Base-by-base conservation (phyloP, 2,888 invertebrate species). In the Aspidapion aeneum region DNA sequence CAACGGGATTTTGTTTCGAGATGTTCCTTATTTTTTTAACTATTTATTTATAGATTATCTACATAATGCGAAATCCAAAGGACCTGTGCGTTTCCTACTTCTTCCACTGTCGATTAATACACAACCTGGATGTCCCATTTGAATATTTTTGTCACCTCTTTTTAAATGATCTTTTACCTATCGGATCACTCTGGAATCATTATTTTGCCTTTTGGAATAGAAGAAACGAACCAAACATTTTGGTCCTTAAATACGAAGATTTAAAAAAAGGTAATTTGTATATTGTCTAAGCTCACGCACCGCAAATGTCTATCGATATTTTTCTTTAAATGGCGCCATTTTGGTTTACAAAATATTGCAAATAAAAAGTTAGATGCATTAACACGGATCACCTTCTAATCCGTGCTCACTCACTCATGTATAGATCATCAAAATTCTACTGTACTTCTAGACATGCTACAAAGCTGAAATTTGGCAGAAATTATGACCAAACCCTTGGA, bases 11-110 rank as follows among this genome's bases (percentile, higher is more conserved):
- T n/a, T n/a, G n/a, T n/a, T n/a, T n/a, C n/a, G n/a, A n/a, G n/a
- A n/a, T n/a, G n/a, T n/a, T n/a, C n/a, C n/a, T n/a, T n/a, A n/a
- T n/a, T n/a, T n/a, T n/a, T n/a, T n/a, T n/a, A 35, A 35, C 35
- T 35, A 35, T 7, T 12, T 60, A 21, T 78, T 77, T 65, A 79
- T 77, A 78, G 85, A 86, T 90, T 2, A 81, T 91, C 18, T 90
- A 90, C 72, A 86, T 90, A 0, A 84, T 85, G 0, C 82, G 91
- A 69, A 89, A 91, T 73, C 86, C 90, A 0, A 87, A 90, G 69
- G 91, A 91, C 73, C 86, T 87, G 0, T 83, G 84, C 1, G 85
- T 90, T 0, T 90, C 90, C 0, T 88, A 86, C 70, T 90, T 83
- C 74, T 86, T 88, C 72, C 83, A 89, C 60, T 85, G 86, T 71